Evolutionary conservation across 2,797 vertebrate genomes (phyloP).

Genomic region (Falco peregrinus): DNA sequence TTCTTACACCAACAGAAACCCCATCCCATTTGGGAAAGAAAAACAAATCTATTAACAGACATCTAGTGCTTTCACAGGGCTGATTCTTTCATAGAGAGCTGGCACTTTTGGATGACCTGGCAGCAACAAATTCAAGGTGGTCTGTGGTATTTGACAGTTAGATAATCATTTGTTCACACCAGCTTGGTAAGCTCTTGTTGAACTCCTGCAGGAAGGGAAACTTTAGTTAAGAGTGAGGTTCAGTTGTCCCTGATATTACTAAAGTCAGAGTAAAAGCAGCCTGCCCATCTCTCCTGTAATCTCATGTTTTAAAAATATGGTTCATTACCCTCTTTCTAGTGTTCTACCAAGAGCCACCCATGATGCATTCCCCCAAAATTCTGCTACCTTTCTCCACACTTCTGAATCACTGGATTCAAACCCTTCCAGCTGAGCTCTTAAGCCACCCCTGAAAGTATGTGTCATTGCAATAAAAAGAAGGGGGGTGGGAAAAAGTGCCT

Average conservation of each 20-base stretch:
- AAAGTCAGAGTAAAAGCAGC: neutral
- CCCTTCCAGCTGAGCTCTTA: neutral
- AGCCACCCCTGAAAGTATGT: neutral
- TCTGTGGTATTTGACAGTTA: conserved; percentile 33
- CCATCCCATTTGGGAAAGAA: neutral
- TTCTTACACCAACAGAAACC: conserved; percentile 5
- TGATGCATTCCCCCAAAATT: neutral
- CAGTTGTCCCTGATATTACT: neutral
- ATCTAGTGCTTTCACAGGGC: conserved; percentile 1
- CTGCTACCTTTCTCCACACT: neutral
- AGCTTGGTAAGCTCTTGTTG: neutral
- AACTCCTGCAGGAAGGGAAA: neutral
- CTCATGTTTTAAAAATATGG: neutral
- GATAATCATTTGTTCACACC: conserved; percentile 48
- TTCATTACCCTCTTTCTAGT: neutral
- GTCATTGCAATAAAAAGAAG: neutral
- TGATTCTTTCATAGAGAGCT: conserved; percentile 17
- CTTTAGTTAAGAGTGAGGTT: conserved; percentile 25
- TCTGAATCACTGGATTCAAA: neutral
- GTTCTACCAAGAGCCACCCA: neutral
- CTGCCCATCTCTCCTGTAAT: neutral
- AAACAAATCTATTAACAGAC: conserved; percentile 31
- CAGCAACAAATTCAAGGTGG: conserved; percentile 40
- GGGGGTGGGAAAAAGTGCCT: accelerated
- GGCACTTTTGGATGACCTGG: conserved; percentile 43